Base-by-base conservation (phyloP, 2,113 vertebrate genomes). In the Ifrita kowaldi region DNA sequence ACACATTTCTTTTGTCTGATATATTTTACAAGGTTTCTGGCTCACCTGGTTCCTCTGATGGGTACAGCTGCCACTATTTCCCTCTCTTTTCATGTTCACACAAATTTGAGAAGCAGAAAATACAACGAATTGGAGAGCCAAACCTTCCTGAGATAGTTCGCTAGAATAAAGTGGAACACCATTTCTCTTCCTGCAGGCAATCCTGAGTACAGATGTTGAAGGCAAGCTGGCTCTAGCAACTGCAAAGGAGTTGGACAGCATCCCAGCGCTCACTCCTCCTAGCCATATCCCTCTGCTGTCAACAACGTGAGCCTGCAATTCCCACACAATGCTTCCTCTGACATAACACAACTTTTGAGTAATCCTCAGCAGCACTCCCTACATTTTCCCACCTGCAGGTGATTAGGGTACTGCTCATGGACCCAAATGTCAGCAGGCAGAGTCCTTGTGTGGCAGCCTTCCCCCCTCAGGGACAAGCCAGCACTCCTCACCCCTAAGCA, bases 161-260 rank as follows among this genome's bases (percentile, higher is more conserved):
- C 57, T 64, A 26, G 42, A 60, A 39, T 19, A 79, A 73, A 60
- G 13, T 18, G 50, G 62, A 93, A 62, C 41, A 53, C 3, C 4
- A 30, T 42, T 94, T 75, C 84, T 73, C 74, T 57, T 82, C 78
- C 89, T 76, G 32, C 70, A 87, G 35, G 52, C 49, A 94, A 57
- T 63, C 56, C 68, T 37, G 12, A 91, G 55, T 49, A 75, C 93
- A 96, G 94, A 89, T 91, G 82, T 70, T 93, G 59, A 93, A 95
- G 81, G 71, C 67, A 81, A 70, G n/a, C 50, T 84, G 82, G 53
- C 87, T 91, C 41, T 15, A 87, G 41, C 65, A 79, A 41, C 17
- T 70, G 70, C 78, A 62, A 12, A 90, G 59, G 32, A 77, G 37
- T 20, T 96, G 87, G 78, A 85, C 3, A 94, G 10, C 21, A 85